These are phyloP conservation scores for Trichogramma pretiosum DNA, from an alignment of 1,140 invertebrate genomes.

Conservation along the genomic window DNA sequence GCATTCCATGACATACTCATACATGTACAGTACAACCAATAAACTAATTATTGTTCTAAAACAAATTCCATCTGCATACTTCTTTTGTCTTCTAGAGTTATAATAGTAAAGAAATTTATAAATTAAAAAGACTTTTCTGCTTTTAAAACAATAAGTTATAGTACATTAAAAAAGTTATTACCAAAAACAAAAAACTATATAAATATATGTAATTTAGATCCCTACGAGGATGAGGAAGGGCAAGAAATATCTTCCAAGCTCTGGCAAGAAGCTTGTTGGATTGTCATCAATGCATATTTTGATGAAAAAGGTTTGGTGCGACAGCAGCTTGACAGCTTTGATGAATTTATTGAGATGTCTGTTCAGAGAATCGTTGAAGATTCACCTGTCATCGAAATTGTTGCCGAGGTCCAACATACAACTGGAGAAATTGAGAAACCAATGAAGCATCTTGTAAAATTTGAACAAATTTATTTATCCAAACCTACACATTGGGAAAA, in stretches of 20 bases:
- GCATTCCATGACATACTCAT: no score
- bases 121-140: no score
- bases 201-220: neutral
- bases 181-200: neutral
- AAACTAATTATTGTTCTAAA: no score
- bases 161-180: no score
- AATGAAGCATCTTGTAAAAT: slow-evolving; percentile 82
- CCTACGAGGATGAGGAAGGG: slow-evolving; percentile 12
- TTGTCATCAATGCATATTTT: slow-evolving; percentile 51
- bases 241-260: slow-evolving; percentile 26
- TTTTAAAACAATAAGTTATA: no score
- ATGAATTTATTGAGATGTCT: slow-evolving; percentile 99
- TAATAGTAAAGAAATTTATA: no score
- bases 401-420: slow-evolving; percentile 92
- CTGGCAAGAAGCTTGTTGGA: slow-evolving; percentile 33
- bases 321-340: slow-evolving; percentile 96
- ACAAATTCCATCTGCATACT: no score
- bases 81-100: no score
- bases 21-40: no score
- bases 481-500: slow-evolving; percentile 99
- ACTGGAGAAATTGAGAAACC: slow-evolving; percentile 83
- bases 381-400: slow-evolving; percentile 89
- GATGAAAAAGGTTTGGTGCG: slow-evolving; percentile 97
- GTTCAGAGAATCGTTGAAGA: slow-evolving; percentile 98
- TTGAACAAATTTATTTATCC: slow-evolving; percentile 97